Evolutionary conservation across 1,140 invertebrate species (phyloP), one percentile per base, ranked within the genome.

Genomic region (Augochlora pura): DNA sequence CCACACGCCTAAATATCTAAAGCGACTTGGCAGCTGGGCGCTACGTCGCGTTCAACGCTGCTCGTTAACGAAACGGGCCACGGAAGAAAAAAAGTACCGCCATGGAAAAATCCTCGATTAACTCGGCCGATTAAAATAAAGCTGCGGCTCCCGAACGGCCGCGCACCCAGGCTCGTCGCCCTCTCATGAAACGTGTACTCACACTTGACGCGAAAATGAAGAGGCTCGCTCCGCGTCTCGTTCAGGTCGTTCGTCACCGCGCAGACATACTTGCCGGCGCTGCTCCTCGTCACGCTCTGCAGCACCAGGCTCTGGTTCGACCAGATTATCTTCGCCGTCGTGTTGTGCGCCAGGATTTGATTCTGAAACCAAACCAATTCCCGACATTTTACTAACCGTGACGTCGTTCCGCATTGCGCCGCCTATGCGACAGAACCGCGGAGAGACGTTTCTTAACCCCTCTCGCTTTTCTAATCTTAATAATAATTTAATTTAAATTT

Each of bases 251-350:
- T 96, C 64, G 91, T 91, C 8, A 94, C 95, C 16, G 94, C 91
- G 84, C 95, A 96, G 39, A 94, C 91, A 86, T 96, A 96, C 68
- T 90, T 91, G 9, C 95, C 95, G 1, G 94, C 94, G 70, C 94
- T 94, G 70, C 92, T 92, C 80, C 94, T 91, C 16, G 93, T 94
- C 71, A 95, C 94, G 85, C 93, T 94, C 87, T 95, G 95, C 67
- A 96, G 92, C 18, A 95, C 95, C 60, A 95, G 91, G 81, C 94
- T 95, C 86, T 95, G 94, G 91, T 95, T 95, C 78, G 94, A 95
- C 84, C 95, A 93, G 82, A 96, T 95, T 66, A 95, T 93, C 72
- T 95, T 94, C 14, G 94, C 94, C n/a, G 94, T 94, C 49, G 94
- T 93, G 89, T 95, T 96, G 82, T 95, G 95, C 71, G 93, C 93